A percentile compares a stretch with the other conserved stretches of the same genome.
Evolutionary conservation across 1,140 invertebrate species (phyloP).

Genomic region (Hypothenemus hampei): DNA sequence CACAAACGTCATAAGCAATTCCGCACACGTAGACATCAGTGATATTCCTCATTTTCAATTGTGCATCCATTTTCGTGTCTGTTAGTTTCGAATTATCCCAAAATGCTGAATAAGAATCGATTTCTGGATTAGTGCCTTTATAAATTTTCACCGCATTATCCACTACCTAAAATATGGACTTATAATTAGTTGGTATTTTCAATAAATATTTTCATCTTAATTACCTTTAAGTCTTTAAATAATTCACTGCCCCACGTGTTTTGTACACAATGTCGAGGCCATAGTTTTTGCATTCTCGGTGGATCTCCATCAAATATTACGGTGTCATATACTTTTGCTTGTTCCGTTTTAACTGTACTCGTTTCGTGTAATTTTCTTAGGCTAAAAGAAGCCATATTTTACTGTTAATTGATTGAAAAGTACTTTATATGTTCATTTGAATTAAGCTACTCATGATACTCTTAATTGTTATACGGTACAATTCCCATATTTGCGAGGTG

Average conservation of each 20-base stretch:
- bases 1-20: constrained; percentile 75
- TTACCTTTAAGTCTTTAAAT: constrained; percentile 54
- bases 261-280: constrained; percentile 76
- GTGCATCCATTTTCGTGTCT: constrained; percentile 56
- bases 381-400: too few species aligned
- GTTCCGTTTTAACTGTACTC: constrained; percentile 49
- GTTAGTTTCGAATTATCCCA: constrained; percentile 66
- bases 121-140: constrained; percentile 68
- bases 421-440: too few species aligned
- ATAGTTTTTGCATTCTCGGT: constrained; percentile 58
- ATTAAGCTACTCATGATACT: too few species aligned
- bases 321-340: constrained; percentile 62
- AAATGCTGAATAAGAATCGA: constrained; percentile 80
- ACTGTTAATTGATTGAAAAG: too few species aligned
- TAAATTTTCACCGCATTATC: constrained; percentile 55
- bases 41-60: constrained; percentile 55
- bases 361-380: constrained; percentile 49
- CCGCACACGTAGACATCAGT: constrained; percentile 76
- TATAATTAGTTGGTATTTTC: too few species aligned
- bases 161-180: constrained; percentile 52
- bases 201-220: too few species aligned
- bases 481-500: too few species aligned
- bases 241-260: constrained; percentile 69
- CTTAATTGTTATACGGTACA: too few species aligned
- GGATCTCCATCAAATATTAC: constrained; percentile 64